Evolutionary conservation across 1,140 invertebrate species (phyloP).

Genomic region (Himalopsyche phryganea): DNA sequence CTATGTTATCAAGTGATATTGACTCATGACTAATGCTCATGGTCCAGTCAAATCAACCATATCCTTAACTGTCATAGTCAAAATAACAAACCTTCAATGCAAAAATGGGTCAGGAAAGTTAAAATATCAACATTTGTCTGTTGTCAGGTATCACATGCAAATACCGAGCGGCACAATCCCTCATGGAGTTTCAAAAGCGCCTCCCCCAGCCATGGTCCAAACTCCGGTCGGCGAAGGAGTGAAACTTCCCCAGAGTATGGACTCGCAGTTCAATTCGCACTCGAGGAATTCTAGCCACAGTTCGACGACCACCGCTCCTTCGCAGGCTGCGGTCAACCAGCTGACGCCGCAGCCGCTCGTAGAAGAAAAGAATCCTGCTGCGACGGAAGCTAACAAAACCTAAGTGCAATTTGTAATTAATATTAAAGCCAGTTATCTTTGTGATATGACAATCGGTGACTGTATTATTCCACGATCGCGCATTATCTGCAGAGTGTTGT

Average conservation of each 20-base stretch:
- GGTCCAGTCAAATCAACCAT: too few species aligned
- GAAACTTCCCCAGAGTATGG: conserved; percentile 28
- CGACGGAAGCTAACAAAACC: conserved; percentile 15
- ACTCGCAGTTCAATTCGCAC: conserved; percentile 18
- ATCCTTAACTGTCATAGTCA: too few species aligned
- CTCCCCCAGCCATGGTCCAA: conserved; percentile 33
- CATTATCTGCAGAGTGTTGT: too few species aligned
- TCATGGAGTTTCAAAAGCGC: conserved; percentile 31
- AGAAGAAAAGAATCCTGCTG: background rate
- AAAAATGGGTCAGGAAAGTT: too few species aligned
- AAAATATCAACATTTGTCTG: too few species aligned
- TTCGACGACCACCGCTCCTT: conserved; percentile 19
- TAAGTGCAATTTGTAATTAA: conserved; percentile 27
- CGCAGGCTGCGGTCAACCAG: background rate
- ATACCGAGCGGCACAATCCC: conserved; percentile 34
- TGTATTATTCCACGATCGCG: background rate
- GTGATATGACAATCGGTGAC: conserved; percentile 20
- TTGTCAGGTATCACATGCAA: conserved; percentile 35
- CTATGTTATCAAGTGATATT: too few species aligned
- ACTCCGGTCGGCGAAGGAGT: conserved; percentile 30
- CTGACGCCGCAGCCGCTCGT: background rate
- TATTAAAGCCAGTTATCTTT: background rate
- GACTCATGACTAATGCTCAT: too few species aligned
- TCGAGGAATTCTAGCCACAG: conserved; percentile 28
- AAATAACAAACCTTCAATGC: too few species aligned